Evolutionary conservation across 30 jellyfish, hydroid and myxozoan species (phyloP).

Genomic region (Hydractinia echinata): DNA sequence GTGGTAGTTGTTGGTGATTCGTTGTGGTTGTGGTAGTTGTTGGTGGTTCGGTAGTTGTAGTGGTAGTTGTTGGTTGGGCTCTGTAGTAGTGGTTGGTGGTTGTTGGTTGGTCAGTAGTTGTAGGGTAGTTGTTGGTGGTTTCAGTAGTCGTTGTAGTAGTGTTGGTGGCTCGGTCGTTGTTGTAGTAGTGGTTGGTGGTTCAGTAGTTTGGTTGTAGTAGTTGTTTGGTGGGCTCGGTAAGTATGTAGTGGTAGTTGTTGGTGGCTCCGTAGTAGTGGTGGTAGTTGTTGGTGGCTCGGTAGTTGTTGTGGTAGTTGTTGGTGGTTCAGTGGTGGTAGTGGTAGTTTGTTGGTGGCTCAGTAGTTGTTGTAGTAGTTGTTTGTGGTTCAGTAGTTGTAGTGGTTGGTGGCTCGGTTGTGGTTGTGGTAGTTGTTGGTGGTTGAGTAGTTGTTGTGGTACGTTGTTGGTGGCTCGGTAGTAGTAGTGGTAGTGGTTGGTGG

Average conservation of each 20-base stretch:
- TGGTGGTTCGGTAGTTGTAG: background rate
- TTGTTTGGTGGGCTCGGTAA: background rate
- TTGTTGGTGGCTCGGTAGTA: background rate
- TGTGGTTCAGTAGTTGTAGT: background rate
- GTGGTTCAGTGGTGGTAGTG: constrained; percentile 6
- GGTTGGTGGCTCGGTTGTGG: background rate
- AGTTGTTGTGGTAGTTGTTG: background rate
- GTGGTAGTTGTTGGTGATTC: constrained; percentile 3
- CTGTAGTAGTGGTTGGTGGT: constrained; percentile 9
- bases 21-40: constrained; percentile 3
- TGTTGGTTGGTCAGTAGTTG: background rate
- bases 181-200: background rate
- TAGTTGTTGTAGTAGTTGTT: too few relatives aligned
- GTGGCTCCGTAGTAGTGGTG: background rate
- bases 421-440: background rate
- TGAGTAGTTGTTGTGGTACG: background rate
- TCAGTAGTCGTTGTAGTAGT: background rate
- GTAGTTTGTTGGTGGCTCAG: background rate
- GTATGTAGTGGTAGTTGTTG: background rate
- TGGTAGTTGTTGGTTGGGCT: background rate
- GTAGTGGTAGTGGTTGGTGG: background rate
- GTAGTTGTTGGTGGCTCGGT: background rate
- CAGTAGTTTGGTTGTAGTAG: background rate
- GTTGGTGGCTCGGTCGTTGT: background rate
- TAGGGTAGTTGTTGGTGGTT: constrained; percentile 2